A percentile compares a stretch with the other conserved stretches of the same genome.
These are phyloP conservation scores for Drosophila anomelani DNA, from an alignment of 2,888 invertebrate genomes.

Conservation along the genomic window DNA sequence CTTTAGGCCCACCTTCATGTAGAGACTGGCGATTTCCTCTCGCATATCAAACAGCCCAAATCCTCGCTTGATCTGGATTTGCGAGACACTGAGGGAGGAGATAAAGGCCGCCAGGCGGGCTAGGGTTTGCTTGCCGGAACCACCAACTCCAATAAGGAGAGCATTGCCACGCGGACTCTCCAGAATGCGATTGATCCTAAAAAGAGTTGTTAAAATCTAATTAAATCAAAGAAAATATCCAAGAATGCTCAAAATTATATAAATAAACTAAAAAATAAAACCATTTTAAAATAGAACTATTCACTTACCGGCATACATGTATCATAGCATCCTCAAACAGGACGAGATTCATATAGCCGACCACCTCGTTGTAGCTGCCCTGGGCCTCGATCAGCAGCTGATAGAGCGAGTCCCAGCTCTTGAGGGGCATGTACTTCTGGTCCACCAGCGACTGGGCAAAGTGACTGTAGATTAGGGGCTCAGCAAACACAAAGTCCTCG, in stretches of 20 bases:
- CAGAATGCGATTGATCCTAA: slow-evolving; percentile 94
- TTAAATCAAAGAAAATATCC: not conserved
- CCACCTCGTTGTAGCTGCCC: slow-evolving; percentile 93
- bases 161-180: slow-evolving; percentile 97
- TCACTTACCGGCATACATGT: slow-evolving; percentile 91
- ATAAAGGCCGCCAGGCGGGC: slow-evolving; percentile 95
- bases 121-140: slow-evolving; percentile 97
- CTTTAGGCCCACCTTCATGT: slow-evolving; percentile 95
- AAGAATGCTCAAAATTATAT: no score
- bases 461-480: slow-evolving; percentile 95
- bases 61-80: slow-evolving; percentile 95
- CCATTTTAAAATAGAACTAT: no score
- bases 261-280: no score
- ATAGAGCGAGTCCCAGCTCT: slow-evolving; percentile 89
- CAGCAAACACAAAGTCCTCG: slow-evolving; percentile 89
- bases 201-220: not conserved
- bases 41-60: slow-evolving; percentile 93
- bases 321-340: slow-evolving; percentile 98
- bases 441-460: slow-evolving; percentile 93
- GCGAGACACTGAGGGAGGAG: slow-evolving; percentile 95
- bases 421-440: slow-evolving; percentile 94
- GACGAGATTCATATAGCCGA: slow-evolving; percentile 96
- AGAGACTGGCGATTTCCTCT: slow-evolving; percentile 89
- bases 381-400: slow-evolving; percentile 93
- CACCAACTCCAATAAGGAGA: slow-evolving; percentile 97